Base-by-base conservation (phyloP, 1,140 invertebrate genomes). In the Drosophila ohnishii region DNA sequence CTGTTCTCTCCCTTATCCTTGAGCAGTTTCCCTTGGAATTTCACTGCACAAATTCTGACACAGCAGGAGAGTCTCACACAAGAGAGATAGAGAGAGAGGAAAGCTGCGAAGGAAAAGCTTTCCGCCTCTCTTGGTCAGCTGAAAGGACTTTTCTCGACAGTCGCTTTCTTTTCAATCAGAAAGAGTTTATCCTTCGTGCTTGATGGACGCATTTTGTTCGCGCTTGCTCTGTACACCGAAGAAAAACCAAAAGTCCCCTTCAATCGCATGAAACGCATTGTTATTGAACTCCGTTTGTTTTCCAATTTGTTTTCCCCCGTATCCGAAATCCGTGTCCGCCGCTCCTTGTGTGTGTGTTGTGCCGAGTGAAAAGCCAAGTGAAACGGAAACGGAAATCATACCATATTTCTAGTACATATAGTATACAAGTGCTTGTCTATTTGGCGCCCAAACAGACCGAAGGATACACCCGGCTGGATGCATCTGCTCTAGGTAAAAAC, bases 101-200 rank as follows among this genome's bases (percentile, higher is more conserved):
- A 85, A 86, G 82, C 78, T 75, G 14, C 28, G 10, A 30, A 5
- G 47, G 25, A 32, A 63, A 50, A 61, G 73, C 28, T 67, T 37
- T 59, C 51, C 16, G 45, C 16, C 30, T 44, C 16, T 58, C 19
- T 69, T 51, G 61, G 80, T 67, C 78, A 80, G 65, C 75, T 79
- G 66, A 60, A 53, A 44, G 47, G 50, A 53, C 57, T 51, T 65
- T 66, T 47, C 61, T 28, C 42, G 34, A 25, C 19, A 14, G 45
- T 35, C 62, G 53, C 22, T 30, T 40, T 11, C 28, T 37, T 53
- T 74, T 53, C 35, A 59, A 74, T 57, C 80, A 90, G 88, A 90
- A 82, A 83, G 88, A 90, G 88, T 90, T 90, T 82, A 90, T 90
- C 88, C 88, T 90, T 90, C 81, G 88, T 88, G 83, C 84, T 88